Base-by-base conservation (phyloP, 2,888 invertebrate species). In the Athripsodes cinereus region DNA sequence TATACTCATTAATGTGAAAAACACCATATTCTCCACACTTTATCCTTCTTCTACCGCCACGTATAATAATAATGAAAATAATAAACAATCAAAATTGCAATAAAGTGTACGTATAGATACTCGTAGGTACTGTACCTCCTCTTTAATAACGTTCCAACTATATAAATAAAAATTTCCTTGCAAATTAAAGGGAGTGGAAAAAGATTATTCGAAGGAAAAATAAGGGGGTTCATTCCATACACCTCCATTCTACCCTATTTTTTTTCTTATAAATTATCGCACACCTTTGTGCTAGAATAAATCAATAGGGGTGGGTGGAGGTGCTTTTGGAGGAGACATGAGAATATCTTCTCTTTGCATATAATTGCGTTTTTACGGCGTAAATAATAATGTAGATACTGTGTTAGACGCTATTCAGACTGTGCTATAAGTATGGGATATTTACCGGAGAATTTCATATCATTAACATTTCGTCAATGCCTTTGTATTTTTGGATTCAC, bases 231-330 rank as follows among this genome's bases (percentile, higher is more conserved):
- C 74, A 75, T 76, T 72, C 73, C 60, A 49, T 21, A 54, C 55
- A 54, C 54, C 59, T 58, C 57, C 34, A 21, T 47, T 16, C 57
- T 20, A 54, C 31, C 40, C 51, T 48, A 55, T 61, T 64, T 63
- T 60, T 59, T 55, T 58, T 51, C 57, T 56, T 52, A 69, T 72
- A 70, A 72, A 78, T 78, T 78, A 76, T 75, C 76, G 76, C 75
- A 76, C 78, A 77, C 77, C 77, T 76, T 75, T 78, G 59, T 59
- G 58, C 73, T 76, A 74, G 75, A 78, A 78, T 79, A 79, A 79
- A 79, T 78, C 79, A 78, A 75, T 64, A 70, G 77, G 64, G 62
- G 59, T 59, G 76, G 70, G 34, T 66, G 70, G 69, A 74, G 78
- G n/a, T n/a, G n/a, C n/a, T n/a, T 74, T 5, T 40, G 5, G 40